Conservation (phyloP, 2,797 vertebrate species). For the Schizothorax lantsangensis region DNA sequence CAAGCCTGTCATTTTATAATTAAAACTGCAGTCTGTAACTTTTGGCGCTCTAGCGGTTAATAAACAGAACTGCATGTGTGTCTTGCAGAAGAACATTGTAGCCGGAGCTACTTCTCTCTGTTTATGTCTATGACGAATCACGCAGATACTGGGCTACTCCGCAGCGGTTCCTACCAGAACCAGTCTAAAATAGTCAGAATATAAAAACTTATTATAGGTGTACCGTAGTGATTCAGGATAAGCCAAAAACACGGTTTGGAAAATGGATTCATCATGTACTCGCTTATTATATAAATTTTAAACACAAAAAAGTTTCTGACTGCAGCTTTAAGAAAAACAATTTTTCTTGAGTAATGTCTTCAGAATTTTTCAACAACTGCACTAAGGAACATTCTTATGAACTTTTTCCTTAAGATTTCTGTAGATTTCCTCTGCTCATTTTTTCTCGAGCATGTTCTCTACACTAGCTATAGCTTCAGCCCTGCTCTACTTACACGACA, state of each 20-base stretch:
- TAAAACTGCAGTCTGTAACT: too few species aligned
- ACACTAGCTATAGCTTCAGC: not conserved
- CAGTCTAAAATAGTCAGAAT: not conserved
- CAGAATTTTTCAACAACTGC: not conserved
- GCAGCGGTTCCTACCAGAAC: not conserved
- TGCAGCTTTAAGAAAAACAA: not conserved
- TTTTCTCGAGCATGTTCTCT: not conserved
- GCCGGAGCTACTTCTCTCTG: not conserved
- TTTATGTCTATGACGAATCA: not conserved
- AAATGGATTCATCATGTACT: not conserved
- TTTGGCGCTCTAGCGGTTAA: too few species aligned
- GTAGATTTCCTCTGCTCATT: not conserved
- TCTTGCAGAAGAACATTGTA: not conserved
- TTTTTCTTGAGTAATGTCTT: not conserved
- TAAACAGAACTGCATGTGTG: not conserved
- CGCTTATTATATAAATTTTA: not conserved
- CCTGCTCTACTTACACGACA: constrained; percentile 28
- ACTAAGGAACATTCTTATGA: not conserved
- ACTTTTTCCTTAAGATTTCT: not conserved
- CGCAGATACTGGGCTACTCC: not conserved
- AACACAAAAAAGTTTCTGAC: not conserved
- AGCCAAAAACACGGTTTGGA: not conserved
- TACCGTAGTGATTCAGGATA: not conserved
- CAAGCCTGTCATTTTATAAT: not conserved
- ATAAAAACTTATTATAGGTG: not conserved